Percentiles rank a stretch among this genome's conserved stretches.
phyloP scores from a whole-genome alignment of 2,888 invertebrate species.

The Ashinkailepas kermadecensis region DNA sequence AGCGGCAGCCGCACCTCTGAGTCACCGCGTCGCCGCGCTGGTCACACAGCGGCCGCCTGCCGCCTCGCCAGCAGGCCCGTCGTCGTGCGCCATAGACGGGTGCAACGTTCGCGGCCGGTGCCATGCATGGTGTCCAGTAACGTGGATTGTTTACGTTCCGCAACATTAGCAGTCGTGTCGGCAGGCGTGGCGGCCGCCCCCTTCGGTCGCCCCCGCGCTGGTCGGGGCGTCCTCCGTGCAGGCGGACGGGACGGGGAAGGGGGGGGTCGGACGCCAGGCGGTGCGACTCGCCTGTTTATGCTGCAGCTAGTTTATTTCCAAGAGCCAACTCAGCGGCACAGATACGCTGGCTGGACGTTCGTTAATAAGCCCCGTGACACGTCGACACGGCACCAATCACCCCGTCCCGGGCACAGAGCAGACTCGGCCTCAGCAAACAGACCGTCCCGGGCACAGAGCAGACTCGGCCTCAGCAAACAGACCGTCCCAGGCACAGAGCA shows the following conservation, averaged over 20 bases:
- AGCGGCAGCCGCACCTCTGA: too few relatives aligned
- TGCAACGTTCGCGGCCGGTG: background rate
- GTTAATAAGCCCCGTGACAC: constrained; percentile 8
- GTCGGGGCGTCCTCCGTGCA: too few relatives aligned
- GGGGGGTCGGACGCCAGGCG: background rate
- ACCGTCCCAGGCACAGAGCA: background rate
- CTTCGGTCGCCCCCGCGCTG: too few relatives aligned
- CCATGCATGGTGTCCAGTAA: background rate
- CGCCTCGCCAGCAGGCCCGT: background rate
- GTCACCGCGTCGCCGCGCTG: too few relatives aligned
- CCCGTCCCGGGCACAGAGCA: background rate
- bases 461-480: too few relatives aligned
- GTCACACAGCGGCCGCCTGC: too few relatives aligned
- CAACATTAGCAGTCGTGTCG: background rate
- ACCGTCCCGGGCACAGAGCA: background rate
- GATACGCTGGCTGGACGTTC: background rate
- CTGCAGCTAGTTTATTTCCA: background rate
- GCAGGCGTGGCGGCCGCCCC: background rate
- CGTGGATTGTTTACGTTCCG: constrained; percentile 5
- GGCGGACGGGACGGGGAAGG: background rate
- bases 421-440: too few relatives aligned
- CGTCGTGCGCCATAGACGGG: background rate
- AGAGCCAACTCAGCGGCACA: background rate
- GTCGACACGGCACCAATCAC: background rate
- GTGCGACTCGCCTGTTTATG: background rate